These are phyloP conservation scores for Colletes gigas DNA, from an alignment of 1,140 invertebrate species.

Conservation along the genomic window DNA sequence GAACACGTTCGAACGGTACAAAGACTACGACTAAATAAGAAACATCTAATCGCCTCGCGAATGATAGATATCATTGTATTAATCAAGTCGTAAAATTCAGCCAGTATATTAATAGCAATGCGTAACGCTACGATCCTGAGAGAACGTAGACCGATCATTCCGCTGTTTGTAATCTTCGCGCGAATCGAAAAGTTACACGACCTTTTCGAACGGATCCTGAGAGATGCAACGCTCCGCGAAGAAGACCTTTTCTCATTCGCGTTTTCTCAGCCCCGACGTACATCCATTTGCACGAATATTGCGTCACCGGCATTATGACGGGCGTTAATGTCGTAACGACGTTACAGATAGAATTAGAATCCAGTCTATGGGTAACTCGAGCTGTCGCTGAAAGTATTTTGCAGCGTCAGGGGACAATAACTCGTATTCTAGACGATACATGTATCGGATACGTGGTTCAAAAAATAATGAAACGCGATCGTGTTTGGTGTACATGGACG, in stretches of 20 bases:
- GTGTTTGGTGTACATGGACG: not conserved
- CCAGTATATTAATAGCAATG: not conserved
- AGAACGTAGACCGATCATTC: not conserved
- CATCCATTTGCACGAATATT: slow-evolving; percentile 35
- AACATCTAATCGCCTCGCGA: too few relatives aligned
- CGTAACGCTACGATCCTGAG: not conserved
- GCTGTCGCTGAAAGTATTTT: slow-evolving; percentile 48
- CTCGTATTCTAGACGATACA: slow-evolving; percentile 22
- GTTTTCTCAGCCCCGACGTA: slow-evolving; percentile 46
- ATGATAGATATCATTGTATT: not conserved
- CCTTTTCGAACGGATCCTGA: slow-evolving; percentile 21
- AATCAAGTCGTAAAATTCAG: not conserved
- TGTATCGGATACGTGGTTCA: slow-evolving; percentile 27
- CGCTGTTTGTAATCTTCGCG: slow-evolving; percentile 5
- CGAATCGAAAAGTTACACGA: slow-evolving; percentile 32
- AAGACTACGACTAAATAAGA: too few relatives aligned
- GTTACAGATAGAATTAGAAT: slow-evolving; percentile 55
- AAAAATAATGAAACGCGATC: slow-evolving; percentile 47
- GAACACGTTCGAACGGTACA: too few relatives aligned
- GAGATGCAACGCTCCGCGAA: slow-evolving; percentile 3
- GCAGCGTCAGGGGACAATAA: slow-evolving; percentile 52
- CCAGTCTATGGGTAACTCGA: slow-evolving; percentile 47
- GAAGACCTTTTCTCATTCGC: slow-evolving; percentile 34
- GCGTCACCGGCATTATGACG: slow-evolving; percentile 14
- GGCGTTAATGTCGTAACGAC: slow-evolving; percentile 49